Percentiles rank a stretch among this genome's conserved stretches.
These are phyloP conservation scores for Harpegnathos saltator DNA, from an alignment of 1,140 invertebrate genomes.

Conservation along the genomic window DNA sequence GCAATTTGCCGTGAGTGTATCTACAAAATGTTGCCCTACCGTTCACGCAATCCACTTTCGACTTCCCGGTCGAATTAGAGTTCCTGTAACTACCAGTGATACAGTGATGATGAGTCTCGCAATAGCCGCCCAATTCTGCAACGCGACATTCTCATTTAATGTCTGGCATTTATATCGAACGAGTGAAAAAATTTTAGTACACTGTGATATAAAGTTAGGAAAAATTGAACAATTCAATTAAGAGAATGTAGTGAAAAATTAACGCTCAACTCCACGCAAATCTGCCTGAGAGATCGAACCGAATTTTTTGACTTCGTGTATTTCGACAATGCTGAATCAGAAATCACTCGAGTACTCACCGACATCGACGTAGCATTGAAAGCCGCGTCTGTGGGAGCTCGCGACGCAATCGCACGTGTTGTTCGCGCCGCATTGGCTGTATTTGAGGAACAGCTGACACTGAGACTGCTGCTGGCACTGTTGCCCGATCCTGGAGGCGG, in stretches of 20 bases:
- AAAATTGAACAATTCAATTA: too few relatives aligned
- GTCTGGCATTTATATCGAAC: too few relatives aligned
- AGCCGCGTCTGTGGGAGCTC: constrained; percentile 76
- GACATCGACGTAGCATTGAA: constrained; percentile 74
- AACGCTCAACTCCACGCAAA: too few relatives aligned
- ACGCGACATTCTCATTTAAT: constrained; percentile 27
- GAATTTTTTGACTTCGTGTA: neutral
- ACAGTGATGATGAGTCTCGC: constrained; percentile 75
- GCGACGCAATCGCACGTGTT: constrained; percentile 74
- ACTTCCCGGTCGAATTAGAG: constrained; percentile 71
- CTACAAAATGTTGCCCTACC: constrained; percentile 66
- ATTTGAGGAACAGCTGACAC: constrained; percentile 74
- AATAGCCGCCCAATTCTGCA: constrained; percentile 74
- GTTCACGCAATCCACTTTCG: constrained; percentile 79
- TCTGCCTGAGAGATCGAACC: neutral
- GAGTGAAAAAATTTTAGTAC: too few relatives aligned
- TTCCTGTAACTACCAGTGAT: constrained; percentile 75
- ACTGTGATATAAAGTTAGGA: too few relatives aligned
- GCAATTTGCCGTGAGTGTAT: neutral
- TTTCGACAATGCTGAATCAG: too few relatives aligned
- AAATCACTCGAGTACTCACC: constrained; percentile 72
- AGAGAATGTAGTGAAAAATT: too few relatives aligned
- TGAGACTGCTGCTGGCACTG: constrained; percentile 79
- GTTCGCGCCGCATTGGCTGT: constrained; percentile 72
- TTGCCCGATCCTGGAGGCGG: constrained; percentile 77